Evolutionary conservation across 2,888 invertebrate genomes (phyloP), one percentile per base, ranked within the genome.

Genomic region (Anthophora plumipes): DNA sequence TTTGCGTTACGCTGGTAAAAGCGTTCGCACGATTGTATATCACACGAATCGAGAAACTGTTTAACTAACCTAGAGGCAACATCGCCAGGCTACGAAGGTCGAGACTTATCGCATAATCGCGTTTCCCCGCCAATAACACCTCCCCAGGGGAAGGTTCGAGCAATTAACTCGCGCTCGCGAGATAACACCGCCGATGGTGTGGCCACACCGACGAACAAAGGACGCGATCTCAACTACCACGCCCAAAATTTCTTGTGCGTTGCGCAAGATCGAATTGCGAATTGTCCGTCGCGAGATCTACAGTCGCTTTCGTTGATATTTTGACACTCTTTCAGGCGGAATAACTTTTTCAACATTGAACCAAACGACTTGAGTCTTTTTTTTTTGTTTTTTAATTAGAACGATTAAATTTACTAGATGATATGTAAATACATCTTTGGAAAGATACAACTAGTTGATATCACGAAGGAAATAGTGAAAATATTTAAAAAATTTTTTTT

Each of bases 1-100:
- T 80, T 77, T 76, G 43, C 72, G 54, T 67, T 76, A 41, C 67
- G 52, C 52, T 48, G 52, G 68, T 52, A 59, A 52, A 63, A 55
- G 48, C 69, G 55, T 68, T 61, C 74, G 54, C 60, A 41, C 70
- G 46, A 54, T 57, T 54, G 31, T 54, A 14, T 70, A 63, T 78
- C 78, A 52, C 52, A 52, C 20, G 61, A 70, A 61, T 55, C 71
- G 68, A 52, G 57, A 57, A 67, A 69, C 60, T 60, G 59, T 79
- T 75, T 68, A 63, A 67, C 61, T 46, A 75, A 67, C 46, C 55
- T 46, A 57, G 46, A 61, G 72, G 63, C 66, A 67, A 22, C 22
- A 12, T 12, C 59, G 39, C 37, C 22, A 37, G 14, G 55, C 61
- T 4, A 11, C 64, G 41, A 78, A 70, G 80, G 20, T 81, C 70